Conservation (phyloP, 2,113 vertebrate species). For the Nannospalax galili region DNA sequence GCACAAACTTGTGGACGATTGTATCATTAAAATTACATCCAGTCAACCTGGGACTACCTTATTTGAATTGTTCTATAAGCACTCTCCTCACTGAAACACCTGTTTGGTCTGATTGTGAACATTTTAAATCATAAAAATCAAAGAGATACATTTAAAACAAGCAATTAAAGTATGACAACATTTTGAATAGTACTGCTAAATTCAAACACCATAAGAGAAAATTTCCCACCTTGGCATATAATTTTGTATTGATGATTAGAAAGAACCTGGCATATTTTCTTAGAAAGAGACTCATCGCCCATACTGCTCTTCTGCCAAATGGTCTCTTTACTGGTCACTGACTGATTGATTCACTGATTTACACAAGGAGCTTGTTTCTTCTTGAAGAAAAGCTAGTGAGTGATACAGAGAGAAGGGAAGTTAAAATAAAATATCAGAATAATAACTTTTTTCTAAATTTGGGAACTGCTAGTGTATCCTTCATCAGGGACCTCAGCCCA, state of each 20-base stretch:
- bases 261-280: background rate
- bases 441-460: background rate
- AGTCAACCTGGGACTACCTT: background rate
- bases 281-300: background rate
- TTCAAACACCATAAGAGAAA: background rate
- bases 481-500: background rate
- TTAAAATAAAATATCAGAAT: background rate
- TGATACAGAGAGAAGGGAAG: background rate
- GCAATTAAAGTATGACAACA: background rate
- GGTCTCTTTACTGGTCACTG: background rate
- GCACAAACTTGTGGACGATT: constrained; percentile 32
- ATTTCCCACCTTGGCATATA: background rate
- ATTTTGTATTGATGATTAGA: constrained; percentile 13
- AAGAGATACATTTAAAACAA: constrained; percentile 8
- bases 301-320: background rate
- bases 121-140: constrained; percentile 5
- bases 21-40: constrained; percentile 50
- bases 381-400: background rate
- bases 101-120: constrained; percentile 36
- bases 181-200: background rate
- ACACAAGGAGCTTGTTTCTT: background rate
- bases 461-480: background rate
- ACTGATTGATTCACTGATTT: background rate
- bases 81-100: constrained; percentile 43
- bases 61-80: constrained; percentile 42